Evolutionary conservation across 2,113 vertebrate genomes (phyloP).

Genomic region (Megaceryle maxima): DNA sequence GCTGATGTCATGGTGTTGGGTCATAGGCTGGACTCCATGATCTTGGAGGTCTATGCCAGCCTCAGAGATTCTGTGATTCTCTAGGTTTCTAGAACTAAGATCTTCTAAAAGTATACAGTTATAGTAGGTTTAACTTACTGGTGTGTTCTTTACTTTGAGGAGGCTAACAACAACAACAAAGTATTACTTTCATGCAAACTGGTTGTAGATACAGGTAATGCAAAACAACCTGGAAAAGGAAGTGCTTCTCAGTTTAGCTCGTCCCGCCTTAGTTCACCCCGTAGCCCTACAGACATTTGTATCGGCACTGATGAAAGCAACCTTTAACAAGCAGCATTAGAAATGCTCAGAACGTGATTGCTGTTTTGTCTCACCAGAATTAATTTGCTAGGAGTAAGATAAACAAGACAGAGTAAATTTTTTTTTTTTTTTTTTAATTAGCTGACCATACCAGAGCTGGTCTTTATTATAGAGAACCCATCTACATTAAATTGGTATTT

Average conservation of each 20-base stretch:
- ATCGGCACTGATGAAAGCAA: neutral
- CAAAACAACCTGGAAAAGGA: neutral
- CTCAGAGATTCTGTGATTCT: neutral
- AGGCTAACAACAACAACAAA: neutral
- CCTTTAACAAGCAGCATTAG: rapidly evolving
- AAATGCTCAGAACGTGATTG: neutral
- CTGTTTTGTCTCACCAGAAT: neutral
- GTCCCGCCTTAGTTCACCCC: neutral
- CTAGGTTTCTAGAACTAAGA: neutral
- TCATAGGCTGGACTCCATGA: too few species aligned
- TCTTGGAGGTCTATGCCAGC: too few species aligned
- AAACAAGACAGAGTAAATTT: neutral
- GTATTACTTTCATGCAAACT: neutral
- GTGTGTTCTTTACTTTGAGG: neutral
- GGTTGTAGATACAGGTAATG: neutral
- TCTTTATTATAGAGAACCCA: neutral
- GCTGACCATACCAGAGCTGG: neutral
- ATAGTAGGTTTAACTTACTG: neutral
- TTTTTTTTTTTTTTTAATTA: neutral
- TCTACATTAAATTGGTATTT: rapidly evolving
- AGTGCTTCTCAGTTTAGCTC: neutral
- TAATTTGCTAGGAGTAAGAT: neutral
- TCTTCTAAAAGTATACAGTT: neutral
- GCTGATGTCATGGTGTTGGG: too few species aligned
- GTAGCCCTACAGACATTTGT: neutral